Conservation (phyloP, 2,113 vertebrate genomes). For the Hemiscyllium ocellatum region DNA sequence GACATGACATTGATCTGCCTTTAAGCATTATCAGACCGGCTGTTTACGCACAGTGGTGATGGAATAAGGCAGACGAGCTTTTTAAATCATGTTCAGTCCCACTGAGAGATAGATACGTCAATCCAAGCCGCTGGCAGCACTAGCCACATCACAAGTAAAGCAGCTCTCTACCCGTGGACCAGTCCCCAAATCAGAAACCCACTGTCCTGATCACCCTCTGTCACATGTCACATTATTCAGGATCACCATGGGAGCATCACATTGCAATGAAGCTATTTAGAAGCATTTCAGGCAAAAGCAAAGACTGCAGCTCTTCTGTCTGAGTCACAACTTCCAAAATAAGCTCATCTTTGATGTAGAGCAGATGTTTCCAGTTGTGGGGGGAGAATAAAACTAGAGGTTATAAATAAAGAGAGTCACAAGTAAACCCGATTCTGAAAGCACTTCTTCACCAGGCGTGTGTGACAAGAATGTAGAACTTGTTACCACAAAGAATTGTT, state of each 20-base stretch:
- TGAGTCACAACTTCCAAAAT: not conserved
- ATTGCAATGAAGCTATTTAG: not conserved
- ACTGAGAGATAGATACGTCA: not conserved
- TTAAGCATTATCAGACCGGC: not conserved
- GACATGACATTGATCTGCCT: not conserved
- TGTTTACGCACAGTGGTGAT: not conserved
- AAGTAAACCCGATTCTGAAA: not conserved
- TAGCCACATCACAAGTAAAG: not conserved
- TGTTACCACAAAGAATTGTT: too few species aligned
- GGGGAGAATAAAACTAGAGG: not conserved
- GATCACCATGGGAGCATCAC: not conserved
- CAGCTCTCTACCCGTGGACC: not conserved
- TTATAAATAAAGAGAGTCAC: not conserved
- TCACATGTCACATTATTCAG: not conserved
- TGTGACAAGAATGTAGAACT: not conserved
- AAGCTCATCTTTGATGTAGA: not conserved
- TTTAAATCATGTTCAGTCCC: not conserved
- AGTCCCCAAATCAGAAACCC: not conserved
- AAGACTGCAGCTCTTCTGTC: not conserved
- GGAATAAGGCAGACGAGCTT: not conserved
- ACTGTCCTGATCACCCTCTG: not conserved
- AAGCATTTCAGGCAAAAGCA: not conserved
- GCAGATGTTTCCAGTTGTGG: not conserved
- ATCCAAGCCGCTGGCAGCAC: not conserved
- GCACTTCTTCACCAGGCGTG: not conserved